Evolutionary conservation across 2,113 vertebrate species (phyloP), one percentile per base, ranked within the genome.

Genomic region (Trematomus loennbergii): DNA sequence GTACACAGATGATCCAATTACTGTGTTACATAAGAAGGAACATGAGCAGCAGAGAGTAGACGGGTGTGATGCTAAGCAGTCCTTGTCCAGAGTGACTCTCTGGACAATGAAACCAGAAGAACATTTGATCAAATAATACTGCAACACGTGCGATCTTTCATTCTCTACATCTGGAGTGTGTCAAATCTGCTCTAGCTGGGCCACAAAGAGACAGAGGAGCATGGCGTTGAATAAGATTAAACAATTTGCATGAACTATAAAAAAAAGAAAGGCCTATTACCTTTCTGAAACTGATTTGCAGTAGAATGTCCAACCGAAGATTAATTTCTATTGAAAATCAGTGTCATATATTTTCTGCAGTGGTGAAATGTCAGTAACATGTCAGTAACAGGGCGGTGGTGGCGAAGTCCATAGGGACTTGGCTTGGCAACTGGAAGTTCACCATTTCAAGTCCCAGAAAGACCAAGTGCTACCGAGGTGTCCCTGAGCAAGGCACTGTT

Each of bases 11-110:
- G 73, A 88, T 84, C 88, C 55, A 65, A 88, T 91, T 82, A 82
- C 79, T 36, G 55, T 0, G 12, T 89, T 88, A 88, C 72, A 81
- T 87, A 91, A 91, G 82, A 40, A n/a, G 74, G 55, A 81, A 61
- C 57, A 70, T 12, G 75, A 78, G 75, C 10, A 0, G 20, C 29
- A 25, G 22, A 49, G 64, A 65, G 55, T 53, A 49, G 52, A n/a
- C 15, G 12, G 1, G 20, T 18, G 48, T 12, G 55, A 74, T 12
- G 58, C 48, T 46, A 9, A 50, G 43, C 63, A 48, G 69, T 45
- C 25, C 18, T 10, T 57, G 60, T 66, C 9, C 54, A 45, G 16
- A 66, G n/a, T 5, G 29, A 5, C 25, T 50, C 65, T 78, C 25
- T 69, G 46, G 61, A 40, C 17, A 1, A 63, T 79, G 45, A 58